These are phyloP conservation scores for Pseudococcus longispinus DNA, from an alignment of 2,888 invertebrate genomes.

Conservation along the genomic window DNA sequence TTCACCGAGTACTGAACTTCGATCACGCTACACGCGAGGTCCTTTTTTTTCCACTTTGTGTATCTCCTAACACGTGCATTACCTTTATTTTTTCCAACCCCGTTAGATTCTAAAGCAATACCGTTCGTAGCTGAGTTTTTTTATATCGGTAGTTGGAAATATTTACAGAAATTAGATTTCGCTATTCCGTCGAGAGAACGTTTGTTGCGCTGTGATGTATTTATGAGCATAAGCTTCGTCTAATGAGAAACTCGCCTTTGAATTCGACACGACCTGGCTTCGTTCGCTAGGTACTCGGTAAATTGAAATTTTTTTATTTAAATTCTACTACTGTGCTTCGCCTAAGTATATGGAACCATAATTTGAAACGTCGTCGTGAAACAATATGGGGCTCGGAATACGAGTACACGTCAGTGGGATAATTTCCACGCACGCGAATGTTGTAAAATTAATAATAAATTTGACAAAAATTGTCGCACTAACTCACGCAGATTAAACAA, in stretches of 20 bases:
- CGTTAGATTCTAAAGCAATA: not conserved
- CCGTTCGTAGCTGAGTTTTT: too few relatives aligned
- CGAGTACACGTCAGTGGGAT: not conserved
- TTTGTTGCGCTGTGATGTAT: not conserved
- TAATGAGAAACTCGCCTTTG: conserved; percentile 9
- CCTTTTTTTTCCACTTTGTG: not conserved
- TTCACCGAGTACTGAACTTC: not conserved
- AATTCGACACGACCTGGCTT: not conserved
- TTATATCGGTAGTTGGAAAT: not conserved
- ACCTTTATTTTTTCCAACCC: not conserved
- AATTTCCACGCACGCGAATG: not conserved
- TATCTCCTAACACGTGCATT: not conserved
- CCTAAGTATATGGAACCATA: not conserved
- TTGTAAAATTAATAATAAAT: conserved; percentile 1
- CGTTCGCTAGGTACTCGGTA: not conserved
- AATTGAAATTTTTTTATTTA: conserved; percentile 13
- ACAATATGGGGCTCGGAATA: not conserved
- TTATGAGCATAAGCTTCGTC: not conserved
- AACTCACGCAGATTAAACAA: not conserved
- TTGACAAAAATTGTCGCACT: not conserved
- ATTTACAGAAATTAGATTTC: conserved; percentile 16
- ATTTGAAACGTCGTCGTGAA: not conserved
- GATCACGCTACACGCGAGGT: not conserved
- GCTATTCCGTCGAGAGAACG: not conserved
- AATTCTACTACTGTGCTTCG: not conserved